Conservation (phyloP, 2,113 vertebrate genomes). For the Poecile atricapillus region DNA sequence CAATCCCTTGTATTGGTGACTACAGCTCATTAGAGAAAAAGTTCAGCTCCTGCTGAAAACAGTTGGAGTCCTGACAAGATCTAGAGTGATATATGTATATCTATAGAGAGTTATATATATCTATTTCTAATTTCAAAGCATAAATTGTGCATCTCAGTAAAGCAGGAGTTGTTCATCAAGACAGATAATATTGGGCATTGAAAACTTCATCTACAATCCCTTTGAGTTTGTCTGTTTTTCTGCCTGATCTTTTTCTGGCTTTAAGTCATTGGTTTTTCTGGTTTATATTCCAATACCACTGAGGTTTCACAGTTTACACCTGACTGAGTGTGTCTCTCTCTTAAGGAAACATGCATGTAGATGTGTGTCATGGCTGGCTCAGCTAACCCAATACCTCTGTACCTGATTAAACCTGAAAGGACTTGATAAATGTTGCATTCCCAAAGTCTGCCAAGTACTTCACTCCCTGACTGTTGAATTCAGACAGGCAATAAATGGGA, state of each 20-base stretch:
- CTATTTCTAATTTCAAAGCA: neutral
- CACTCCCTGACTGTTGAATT: neutral
- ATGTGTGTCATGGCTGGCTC: neutral
- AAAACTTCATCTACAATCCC: neutral
- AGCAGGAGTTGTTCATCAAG: neutral
- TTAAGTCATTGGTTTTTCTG: neutral
- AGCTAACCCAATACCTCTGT: neutral
- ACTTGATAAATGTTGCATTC: neutral
- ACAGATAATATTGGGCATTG: neutral
- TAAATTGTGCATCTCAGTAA: neutral
- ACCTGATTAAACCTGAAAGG: neutral
- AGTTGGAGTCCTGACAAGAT: neutral
- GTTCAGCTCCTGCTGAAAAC: neutral
- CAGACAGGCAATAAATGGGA: neutral
- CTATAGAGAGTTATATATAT: neutral
- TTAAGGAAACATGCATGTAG: neutral
- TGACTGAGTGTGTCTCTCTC: neutral
- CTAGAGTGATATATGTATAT: neutral
- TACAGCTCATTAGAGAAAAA: neutral
- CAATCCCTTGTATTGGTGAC: neutral
- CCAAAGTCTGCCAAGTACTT: neutral
- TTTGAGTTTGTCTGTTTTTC: neutral
- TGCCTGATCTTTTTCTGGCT: neutral
- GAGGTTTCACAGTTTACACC: neutral
- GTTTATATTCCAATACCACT: neutral